Evolutionary conservation across 1,140 invertebrate species (phyloP), one percentile per base, ranked within the genome.

Genomic region (Ridgeia piscesae): DNA sequence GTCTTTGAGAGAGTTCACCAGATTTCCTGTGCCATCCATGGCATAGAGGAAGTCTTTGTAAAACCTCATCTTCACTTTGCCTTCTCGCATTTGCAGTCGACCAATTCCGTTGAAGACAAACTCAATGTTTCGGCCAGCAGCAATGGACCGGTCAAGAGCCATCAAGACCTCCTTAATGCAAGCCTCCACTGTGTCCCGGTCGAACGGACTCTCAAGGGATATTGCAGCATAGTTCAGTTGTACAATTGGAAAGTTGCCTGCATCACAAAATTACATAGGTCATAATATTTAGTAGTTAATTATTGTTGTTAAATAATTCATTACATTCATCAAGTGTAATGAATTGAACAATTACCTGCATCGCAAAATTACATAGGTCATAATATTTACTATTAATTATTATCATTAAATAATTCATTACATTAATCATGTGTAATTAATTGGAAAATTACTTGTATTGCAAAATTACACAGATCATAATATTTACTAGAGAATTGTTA

Each of bases 21-120:
- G 93, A 91, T 95, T 94, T 11, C 95, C 96, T 91, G 94, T 94
- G n/a, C 94, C 94, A 93, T 96, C 95, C 94, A 96, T 94, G 31
- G 93, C 93, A 92, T 95, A 95, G 21, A 96, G 94, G 93, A 96
- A 96, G 88, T 96, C 95, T 93, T 96, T 96, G 92, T 95, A 96
- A 93, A 96, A 96, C 93, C 94, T 96, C 95, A 96, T 96, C 94
- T 96, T 96, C 17, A 95, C 95, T 92, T 94, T 94, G 21, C 91
- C 92, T 48, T 96, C 94, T 92, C 95, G 93, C 33, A 96, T 95
- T n/a, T 94, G 93, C 33, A 96, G 94, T 48, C 95, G 94, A 11
- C 96, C 96, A 93, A 96, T 95, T 6, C 95, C 95, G 91, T 89
- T 93, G 93, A 96, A 96, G 33, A 94, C 93, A 27, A 96, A 94